Base-by-base conservation (phyloP, 2,888 invertebrate genomes). In the Habroteleia sp. region DNA sequence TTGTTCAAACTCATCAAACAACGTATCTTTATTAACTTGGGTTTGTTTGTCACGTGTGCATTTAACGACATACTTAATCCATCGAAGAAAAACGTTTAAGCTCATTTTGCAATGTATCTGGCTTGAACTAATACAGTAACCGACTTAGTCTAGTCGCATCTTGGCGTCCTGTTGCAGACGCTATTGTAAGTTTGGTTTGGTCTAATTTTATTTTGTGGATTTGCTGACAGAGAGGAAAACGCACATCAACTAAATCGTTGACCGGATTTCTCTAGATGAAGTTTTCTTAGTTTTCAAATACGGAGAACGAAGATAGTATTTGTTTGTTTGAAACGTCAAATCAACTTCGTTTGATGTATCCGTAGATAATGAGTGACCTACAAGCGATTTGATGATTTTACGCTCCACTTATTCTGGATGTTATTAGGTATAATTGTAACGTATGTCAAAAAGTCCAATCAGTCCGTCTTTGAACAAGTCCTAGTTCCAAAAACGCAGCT, bases 91-190 rank as follows among this genome's bases (percentile, higher is more conserved):
- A 44, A 50, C 52, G 8, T 56, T 56, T 46, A 41, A 62, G 62
- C 35, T 44, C 68, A 65, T 63, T 50, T 16, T 25, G n/a, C 69
- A 63, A 73, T 54, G 17, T 52, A 60, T 68, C 63, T 42, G 16
- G 76, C 76, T 76, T 76, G 44, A 54, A 71, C 48, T 76, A 71
- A 69, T 37, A 50, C 14, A 48, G 39, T 71, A 71, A 75, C 71
- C 14, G 16, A 39, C n/a, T 33, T 71, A 75, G 69, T 60, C 16
- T 65, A 74, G 68, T 44, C 13, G 56, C 48, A 41, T 46, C 68
- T 48, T 37, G 48, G 71, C 48, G 56, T 48, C 10, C 11, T 35
- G 23, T 14, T 7, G 29, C 11, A 39, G 56, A 29, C 37, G 52
- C 58, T 33, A 4, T 46, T 60, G 71, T 65, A 27, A 2, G 25